Conservation (phyloP, 2,888 invertebrate species). For the Vanessa cardui region DNA sequence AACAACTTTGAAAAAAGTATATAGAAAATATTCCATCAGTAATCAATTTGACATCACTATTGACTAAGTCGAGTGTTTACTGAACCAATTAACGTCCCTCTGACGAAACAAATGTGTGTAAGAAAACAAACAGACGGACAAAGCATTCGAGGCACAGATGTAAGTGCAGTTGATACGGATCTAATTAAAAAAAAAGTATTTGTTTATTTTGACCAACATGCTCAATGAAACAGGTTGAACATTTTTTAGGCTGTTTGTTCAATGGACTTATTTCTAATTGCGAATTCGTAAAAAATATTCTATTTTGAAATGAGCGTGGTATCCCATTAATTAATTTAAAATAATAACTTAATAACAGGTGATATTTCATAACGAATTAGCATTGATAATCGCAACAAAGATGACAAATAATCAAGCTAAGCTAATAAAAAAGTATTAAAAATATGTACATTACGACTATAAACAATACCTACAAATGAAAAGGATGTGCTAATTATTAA, state of each 20-base stretch:
- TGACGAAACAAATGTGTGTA: conserved; percentile 58
- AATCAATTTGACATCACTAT: conserved; percentile 48
- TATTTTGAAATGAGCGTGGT: too few species aligned
- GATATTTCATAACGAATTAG: too few species aligned
- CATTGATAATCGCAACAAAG: too few species aligned
- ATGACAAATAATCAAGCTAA: too few species aligned
- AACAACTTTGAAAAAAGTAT: not conserved
- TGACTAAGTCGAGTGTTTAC: conserved; percentile 50
- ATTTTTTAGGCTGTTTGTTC: not conserved
- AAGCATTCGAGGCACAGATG: conserved; percentile 54
- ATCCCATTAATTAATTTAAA: too few species aligned
- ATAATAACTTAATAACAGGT: too few species aligned
- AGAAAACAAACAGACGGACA: conserved; percentile 54
- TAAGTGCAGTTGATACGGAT: conserved; percentile 40
- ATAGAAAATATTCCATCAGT: conserved; percentile 34
- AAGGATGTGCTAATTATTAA: not conserved
- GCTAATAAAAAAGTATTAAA: too few species aligned
- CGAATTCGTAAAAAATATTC: too few species aligned
- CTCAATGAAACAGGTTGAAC: not conserved
- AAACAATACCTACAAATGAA: not conserved
- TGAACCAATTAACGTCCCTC: conserved; percentile 48
- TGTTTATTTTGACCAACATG: conserved; percentile 13
- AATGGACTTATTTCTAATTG: not conserved
- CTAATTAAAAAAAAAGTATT: conserved; percentile 32
- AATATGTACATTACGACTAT: not conserved